Percentiles rank a stretch among this genome's conserved stretches.
Evolutionary conservation across 2,113 vertebrate genomes (phyloP).

Genomic region (Arvicanthis niloticus): DNA sequence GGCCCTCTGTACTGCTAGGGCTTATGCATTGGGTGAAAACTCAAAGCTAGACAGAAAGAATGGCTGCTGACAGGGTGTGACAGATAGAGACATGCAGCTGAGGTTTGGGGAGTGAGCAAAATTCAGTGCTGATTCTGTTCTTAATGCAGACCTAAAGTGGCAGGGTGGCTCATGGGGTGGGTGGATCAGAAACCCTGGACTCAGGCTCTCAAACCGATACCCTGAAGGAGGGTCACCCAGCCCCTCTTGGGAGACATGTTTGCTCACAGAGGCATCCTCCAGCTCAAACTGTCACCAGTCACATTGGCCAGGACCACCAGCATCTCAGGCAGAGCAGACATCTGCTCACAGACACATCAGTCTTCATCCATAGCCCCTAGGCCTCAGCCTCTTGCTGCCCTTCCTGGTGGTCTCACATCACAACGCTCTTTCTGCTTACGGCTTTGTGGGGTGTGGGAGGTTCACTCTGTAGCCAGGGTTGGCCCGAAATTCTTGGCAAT

Average conservation of each 20-base stretch:
- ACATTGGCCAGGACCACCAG: background rate
- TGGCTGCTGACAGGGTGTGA: background rate
- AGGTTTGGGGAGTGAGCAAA: background rate
- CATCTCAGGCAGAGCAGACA: background rate
- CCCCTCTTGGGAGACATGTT: background rate
- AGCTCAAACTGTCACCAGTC: background rate
- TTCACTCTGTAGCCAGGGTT: background rate
- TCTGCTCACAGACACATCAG: background rate
- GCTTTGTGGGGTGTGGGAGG: rapidly evolving
- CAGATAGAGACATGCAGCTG: background rate
- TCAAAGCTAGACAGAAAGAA: background rate
- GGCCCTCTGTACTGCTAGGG: background rate
- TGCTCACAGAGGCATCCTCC: background rate
- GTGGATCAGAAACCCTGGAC: background rate
- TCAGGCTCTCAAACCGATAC: background rate
- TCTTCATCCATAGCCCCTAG: background rate
- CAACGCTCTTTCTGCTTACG: background rate
- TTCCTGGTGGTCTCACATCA: background rate
- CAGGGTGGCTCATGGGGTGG: background rate
- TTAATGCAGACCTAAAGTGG: background rate
- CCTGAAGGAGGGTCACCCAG: background rate
- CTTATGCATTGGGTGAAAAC: background rate
- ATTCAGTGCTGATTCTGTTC: background rate
- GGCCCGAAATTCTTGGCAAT: background rate
- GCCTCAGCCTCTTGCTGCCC: background rate